Percentiles rank a stretch among this genome's conserved stretches.
These are phyloP conservation scores for Gallinago undulata DNA, from an alignment of 2,113 vertebrate species.

Conservation along the genomic window DNA sequence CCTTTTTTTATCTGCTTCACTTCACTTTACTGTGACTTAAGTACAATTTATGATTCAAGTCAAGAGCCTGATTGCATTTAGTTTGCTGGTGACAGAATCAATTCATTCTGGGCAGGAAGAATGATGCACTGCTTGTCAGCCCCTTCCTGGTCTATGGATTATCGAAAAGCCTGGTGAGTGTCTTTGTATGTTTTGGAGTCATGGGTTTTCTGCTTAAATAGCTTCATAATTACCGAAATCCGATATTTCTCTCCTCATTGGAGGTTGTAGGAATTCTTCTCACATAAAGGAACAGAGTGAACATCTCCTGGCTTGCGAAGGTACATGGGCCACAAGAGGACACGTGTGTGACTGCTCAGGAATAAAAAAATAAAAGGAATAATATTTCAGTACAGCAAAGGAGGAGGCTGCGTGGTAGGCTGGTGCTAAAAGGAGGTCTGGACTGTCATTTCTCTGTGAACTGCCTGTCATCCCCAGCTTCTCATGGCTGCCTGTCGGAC, in stretches of 20 bases:
- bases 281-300: background rate
- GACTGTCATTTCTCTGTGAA: background rate
- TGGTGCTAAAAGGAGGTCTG: background rate
- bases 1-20: background rate
- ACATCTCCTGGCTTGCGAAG: background rate
- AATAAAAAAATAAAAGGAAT: background rate
- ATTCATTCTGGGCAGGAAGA: slow-evolving; percentile 47
- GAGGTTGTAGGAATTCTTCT: background rate
- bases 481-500: rapidly evolving
- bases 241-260: background rate
- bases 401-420: too few species aligned
- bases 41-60: slow-evolving; percentile 63
- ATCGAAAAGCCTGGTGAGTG: background rate
- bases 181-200: background rate
- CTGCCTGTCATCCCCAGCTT: background rate
- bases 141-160: background rate
- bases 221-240: background rate
- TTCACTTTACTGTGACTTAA: slow-evolving; percentile 36
- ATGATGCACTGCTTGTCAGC: slow-evolving; percentile 52
- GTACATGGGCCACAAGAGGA: background rate
- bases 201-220: background rate
- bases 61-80: slow-evolving; percentile 65
- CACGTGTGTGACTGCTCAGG: background rate
- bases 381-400: background rate
- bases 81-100: slow-evolving; percentile 66